phyloP scores from a whole-genome alignment of 2,797 vertebrate genomes.

The Steatocranus sp. region DNA sequence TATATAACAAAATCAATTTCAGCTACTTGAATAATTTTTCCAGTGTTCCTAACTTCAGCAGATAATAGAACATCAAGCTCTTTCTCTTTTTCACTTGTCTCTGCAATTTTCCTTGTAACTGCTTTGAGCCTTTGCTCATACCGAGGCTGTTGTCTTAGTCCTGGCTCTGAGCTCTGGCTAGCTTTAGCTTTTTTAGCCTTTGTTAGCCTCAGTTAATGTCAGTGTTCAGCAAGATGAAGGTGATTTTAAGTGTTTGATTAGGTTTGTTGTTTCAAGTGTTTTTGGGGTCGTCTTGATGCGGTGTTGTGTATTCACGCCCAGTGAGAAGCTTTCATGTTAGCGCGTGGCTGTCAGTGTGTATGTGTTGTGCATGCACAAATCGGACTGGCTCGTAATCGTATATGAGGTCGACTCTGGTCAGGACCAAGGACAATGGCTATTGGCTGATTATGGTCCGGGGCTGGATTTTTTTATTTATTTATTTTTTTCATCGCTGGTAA shows the following conservation, averaged over 20 bases:
- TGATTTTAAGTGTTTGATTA: background rate
- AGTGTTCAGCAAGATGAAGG: background rate
- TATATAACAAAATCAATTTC: background rate
- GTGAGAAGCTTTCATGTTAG: background rate
- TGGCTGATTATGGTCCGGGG: fast-evolving
- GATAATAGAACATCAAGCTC: background rate
- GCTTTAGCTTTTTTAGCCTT: background rate
- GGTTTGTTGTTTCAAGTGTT: background rate
- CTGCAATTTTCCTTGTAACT: background rate
- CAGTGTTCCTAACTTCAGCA: background rate
- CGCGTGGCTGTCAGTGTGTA: fast-evolving
- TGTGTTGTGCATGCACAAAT: background rate
- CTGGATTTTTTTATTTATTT: no score
- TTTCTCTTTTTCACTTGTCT: background rate
- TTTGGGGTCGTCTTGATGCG: background rate
- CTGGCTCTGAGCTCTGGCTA: background rate
- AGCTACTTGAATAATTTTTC: background rate
- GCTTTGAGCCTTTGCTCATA: background rate
- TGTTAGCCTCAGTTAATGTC: background rate
- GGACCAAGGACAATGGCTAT: background rate
- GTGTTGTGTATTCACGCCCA: background rate
- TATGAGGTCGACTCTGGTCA: background rate
- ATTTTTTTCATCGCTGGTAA: background rate
- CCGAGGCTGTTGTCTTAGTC: fast-evolving
- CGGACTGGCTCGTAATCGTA: background rate